Evolutionary conservation across 2,888 invertebrate genomes (phyloP).

Genomic region (Heliconius sara): DNA sequence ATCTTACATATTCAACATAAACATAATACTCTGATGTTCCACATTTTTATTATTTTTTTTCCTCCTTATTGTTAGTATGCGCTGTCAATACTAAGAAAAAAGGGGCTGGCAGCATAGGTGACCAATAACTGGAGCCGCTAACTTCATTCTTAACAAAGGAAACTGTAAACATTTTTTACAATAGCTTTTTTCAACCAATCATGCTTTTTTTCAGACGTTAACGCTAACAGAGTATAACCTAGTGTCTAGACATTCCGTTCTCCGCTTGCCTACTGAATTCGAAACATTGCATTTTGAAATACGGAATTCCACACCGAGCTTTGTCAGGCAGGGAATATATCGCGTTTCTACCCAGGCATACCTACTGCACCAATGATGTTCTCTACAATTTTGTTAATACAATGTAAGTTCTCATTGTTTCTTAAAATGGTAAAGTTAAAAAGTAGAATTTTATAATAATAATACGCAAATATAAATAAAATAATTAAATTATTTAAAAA

Average conservation of each 20-base stretch:
- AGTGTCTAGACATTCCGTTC: background rate
- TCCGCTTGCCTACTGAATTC: background rate
- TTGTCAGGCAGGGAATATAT: background rate
- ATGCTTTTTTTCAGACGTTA: background rate
- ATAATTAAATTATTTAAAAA: no score
- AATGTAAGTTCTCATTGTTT: background rate
- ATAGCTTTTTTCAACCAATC: background rate
- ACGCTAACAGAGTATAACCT: background rate
- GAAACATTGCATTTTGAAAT: background rate
- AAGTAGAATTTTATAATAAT: background rate
- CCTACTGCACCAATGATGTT: background rate
- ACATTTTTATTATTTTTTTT: background rate
- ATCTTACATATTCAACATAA: background rate
- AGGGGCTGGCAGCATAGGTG: conserved; percentile 43
- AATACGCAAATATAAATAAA: no score
- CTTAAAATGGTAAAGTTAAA: background rate
- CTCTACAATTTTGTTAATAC: background rate
- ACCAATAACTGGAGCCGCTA: conserved; percentile 47
- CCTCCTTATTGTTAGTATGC: conserved; percentile 45
- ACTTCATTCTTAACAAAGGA: conserved; percentile 49
- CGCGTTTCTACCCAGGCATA: no score
- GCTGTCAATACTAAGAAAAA: conserved; percentile 58
- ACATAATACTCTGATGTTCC: background rate
- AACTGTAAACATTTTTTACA: background rate
- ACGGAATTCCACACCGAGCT: background rate